These are phyloP conservation scores for Pogonocichla stellata DNA, from an alignment of 2,113 vertebrate genomes.

Conservation along the genomic window DNA sequence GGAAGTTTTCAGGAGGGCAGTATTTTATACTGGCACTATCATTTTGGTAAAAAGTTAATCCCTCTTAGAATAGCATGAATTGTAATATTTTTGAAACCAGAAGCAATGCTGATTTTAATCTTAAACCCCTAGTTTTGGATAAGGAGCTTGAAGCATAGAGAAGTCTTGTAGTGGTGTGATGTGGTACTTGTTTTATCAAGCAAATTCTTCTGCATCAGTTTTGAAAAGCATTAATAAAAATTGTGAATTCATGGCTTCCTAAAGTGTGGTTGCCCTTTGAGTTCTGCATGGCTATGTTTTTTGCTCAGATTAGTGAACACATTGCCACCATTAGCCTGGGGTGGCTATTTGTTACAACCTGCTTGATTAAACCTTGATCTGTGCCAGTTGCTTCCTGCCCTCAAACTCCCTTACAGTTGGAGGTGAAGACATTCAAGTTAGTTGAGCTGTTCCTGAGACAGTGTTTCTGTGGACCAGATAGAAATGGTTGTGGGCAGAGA, in stretches of 20 bases:
- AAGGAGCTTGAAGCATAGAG: not conserved
- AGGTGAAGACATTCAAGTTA: not conserved
- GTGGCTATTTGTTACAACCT: not conserved
- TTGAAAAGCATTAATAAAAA: not conserved
- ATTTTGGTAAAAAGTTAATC: not conserved
- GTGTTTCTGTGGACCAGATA: not conserved
- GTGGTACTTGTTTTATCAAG: not conserved
- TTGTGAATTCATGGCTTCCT: not conserved
- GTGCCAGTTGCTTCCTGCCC: not conserved
- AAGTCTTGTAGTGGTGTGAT: not conserved
- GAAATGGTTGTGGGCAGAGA: not conserved
- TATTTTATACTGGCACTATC: not conserved
- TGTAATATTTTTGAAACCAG: not conserved
- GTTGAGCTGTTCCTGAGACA: not conserved
- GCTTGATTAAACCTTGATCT: not conserved
- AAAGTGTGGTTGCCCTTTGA: not conserved
- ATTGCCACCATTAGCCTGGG: not conserved
- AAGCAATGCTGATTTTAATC: not conserved
- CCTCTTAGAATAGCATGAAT: not conserved
- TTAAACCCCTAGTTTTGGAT: not conserved
- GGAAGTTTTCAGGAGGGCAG: not conserved
- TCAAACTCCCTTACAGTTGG: rapidly evolving
- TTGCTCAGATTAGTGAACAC: not conserved
- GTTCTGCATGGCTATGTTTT: not conserved
- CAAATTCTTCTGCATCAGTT: not conserved